Percentiles rank a stretch among this genome's conserved stretches.
Conservation (phyloP, 2,113 vertebrate species). For the Lates calcarifer region DNA sequence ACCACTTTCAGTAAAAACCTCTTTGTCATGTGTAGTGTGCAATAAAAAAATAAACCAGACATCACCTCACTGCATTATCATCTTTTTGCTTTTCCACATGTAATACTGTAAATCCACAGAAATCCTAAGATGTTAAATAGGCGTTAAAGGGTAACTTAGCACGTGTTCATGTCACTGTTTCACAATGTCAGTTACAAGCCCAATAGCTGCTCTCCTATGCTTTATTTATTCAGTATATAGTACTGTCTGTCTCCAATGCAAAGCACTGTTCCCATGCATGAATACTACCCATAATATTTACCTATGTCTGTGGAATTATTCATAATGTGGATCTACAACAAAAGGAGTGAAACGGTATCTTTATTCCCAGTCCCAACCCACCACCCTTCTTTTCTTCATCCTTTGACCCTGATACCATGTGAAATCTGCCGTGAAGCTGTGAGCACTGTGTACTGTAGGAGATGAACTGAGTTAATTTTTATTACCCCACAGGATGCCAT, state of each 20-base stretch:
- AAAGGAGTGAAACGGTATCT: not conserved
- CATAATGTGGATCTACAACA: conserved; percentile 9
- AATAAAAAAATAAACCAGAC: not conserved
- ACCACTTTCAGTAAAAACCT: conserved; percentile 7
- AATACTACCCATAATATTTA: not conserved
- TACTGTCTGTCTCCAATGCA: not conserved
- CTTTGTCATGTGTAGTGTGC: not conserved
- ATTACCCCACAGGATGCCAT: conserved; percentile 37
- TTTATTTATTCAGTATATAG: conserved; percentile 7
- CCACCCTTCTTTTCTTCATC: not conserved
- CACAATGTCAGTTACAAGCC: not conserved
- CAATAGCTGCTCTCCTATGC: not conserved
- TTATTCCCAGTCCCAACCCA: not conserved
- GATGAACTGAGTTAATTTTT: conserved; percentile 61
- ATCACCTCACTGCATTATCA: not conserved
- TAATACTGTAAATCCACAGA: not conserved
- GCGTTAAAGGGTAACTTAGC: not conserved
- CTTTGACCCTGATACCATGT: not conserved
- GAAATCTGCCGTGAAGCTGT: conserved; percentile 21
- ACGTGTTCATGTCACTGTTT: not conserved
- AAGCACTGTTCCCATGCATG: conserved; percentile 6
- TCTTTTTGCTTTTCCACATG: not conserved
- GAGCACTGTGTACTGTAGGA: conserved; percentile 33
- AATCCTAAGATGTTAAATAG: not conserved
- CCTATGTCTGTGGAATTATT: conserved; percentile 2